Evolutionary conservation across 2,888 invertebrate species (phyloP).

Genomic region (Crioceris asparagi): DNA sequence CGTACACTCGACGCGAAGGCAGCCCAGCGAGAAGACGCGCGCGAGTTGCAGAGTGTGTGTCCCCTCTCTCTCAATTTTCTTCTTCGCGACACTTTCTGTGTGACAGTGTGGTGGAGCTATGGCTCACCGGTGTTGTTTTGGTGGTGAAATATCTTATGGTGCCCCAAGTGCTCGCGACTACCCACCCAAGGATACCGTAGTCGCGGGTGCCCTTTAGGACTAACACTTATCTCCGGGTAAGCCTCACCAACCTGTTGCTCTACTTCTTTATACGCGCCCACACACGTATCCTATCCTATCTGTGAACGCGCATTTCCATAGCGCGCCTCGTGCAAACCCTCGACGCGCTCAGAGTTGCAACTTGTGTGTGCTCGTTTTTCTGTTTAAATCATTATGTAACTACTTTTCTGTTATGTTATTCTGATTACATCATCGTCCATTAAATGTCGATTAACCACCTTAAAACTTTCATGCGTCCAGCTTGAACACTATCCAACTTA

Average conservation of each 20-base stretch:
- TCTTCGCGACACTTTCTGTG: constrained; percentile 21
- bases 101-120: constrained; percentile 31
- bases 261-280: constrained; percentile 4
- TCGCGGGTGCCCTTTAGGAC: constrained; percentile 35
- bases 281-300: constrained; percentile 4
- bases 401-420: constrained; percentile 26
- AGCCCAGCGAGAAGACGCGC: constrained; percentile 16
- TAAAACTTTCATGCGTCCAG: constrained; percentile 7
- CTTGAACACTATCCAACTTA: too few species aligned
- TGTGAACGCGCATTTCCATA: constrained; percentile 23
- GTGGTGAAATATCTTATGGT: constrained; percentile 24
- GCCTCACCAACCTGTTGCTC: constrained; percentile 25
- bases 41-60: constrained; percentile 15
- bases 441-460: constrained; percentile 15
- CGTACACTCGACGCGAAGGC: constrained; percentile 34
- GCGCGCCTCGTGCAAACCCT: constrained; percentile 30
- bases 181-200: constrained; percentile 29
- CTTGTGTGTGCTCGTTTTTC: too few species aligned
- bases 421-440: constrained; percentile 20
- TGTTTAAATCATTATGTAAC: too few species aligned
- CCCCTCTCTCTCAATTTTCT: too few species aligned
- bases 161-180: constrained; percentile 33
- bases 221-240: constrained; percentile 29
- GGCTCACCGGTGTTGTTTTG: constrained; percentile 27
- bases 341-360: too few species aligned